These are phyloP conservation scores for Erinaceus europaeus DNA, from an alignment of 2,113 vertebrate genomes.

Conservation along the genomic window DNA sequence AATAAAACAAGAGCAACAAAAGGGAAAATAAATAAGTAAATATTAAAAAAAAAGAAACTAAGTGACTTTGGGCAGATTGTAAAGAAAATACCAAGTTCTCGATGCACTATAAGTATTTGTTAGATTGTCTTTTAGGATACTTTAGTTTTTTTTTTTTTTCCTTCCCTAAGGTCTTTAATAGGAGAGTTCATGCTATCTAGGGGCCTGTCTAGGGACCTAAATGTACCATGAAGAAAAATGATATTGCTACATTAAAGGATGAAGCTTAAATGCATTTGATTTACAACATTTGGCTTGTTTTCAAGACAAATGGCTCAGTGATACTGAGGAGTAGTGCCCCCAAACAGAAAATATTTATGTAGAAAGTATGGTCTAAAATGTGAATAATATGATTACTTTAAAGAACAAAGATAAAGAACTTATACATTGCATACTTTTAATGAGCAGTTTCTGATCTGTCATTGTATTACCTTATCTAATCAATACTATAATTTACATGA, in stretches of 20 bases:
- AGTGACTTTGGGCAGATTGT: slow-evolving; percentile 43
- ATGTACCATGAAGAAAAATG: slow-evolving; percentile 74
- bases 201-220: slow-evolving; percentile 53
- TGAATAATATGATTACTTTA: neutral
- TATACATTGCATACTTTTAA: neutral
- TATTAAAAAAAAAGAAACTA: too few species aligned
- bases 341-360: slow-evolving; percentile 40
- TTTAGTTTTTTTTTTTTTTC: slow-evolving; percentile 49
- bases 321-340: slow-evolving; percentile 44
- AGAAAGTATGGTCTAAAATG: slow-evolving; percentile 20
- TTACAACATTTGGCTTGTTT: slow-evolving; percentile 66
- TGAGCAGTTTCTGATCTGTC: slow-evolving; percentile 37
- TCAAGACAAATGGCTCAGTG: slow-evolving; percentile 60
- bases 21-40: too few species aligned
- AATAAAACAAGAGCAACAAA: too few species aligned
- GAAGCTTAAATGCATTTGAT: slow-evolving; percentile 58
- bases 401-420: neutral
- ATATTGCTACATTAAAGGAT: slow-evolving; percentile 69
- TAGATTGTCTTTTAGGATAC: slow-evolving; percentile 39
- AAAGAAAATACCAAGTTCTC: slow-evolving; percentile 71
- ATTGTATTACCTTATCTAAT: neutral
- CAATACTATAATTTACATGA: neutral
- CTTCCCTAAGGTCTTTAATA: slow-evolving; percentile 49
- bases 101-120: slow-evolving; percentile 67
- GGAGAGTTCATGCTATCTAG: slow-evolving; percentile 42